Conservation (phyloP, 1,140 invertebrate genomes). For the Drosophila truncata region DNA sequence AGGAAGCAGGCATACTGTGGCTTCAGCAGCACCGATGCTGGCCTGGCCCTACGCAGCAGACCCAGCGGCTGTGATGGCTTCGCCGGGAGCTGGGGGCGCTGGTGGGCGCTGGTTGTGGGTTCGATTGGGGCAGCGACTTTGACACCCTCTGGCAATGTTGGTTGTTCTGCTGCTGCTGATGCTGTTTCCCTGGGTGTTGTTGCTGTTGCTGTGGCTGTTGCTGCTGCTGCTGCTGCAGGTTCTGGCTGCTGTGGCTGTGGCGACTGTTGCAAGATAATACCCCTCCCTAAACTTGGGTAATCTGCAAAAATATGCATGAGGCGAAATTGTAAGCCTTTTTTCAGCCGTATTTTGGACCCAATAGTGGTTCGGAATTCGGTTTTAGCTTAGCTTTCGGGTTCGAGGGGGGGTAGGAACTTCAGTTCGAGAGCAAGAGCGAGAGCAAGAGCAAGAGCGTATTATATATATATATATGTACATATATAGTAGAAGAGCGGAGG, state of each 20-base stretch:
- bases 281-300: slow-evolving; percentile 84
- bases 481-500: slow-evolving; percentile 22
- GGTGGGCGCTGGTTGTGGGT: slow-evolving; percentile 21
- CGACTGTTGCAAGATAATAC: slow-evolving; percentile 79
- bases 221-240: slow-evolving; percentile 31
- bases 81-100: slow-evolving; percentile 29
- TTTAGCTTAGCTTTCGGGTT: slow-evolving; percentile 1
- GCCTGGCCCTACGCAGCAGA: slow-evolving; percentile 50
- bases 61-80: slow-evolving; percentile 8
- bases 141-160: background rate
- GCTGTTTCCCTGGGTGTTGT: slow-evolving; percentile 7
- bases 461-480: background rate
- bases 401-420: background rate
- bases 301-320: slow-evolving; percentile 81
- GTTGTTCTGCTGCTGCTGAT: slow-evolving; percentile 14
- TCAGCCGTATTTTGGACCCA: slow-evolving; percentile 27
- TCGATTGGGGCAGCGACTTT: slow-evolving; percentile 21
- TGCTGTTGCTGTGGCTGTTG: slow-evolving; percentile 1
- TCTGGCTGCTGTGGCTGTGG: slow-evolving; percentile 32
- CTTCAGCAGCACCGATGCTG: slow-evolving; percentile 69
- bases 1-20: slow-evolving; percentile 81
- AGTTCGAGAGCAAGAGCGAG: slow-evolving; percentile 9
- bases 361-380: slow-evolving; percentile 20
- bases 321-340: slow-evolving; percentile 58
- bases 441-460: no score